Evolutionary conservation across 2,888 invertebrate genomes (phyloP).

Genomic region (Trichopoda pennipes): DNA sequence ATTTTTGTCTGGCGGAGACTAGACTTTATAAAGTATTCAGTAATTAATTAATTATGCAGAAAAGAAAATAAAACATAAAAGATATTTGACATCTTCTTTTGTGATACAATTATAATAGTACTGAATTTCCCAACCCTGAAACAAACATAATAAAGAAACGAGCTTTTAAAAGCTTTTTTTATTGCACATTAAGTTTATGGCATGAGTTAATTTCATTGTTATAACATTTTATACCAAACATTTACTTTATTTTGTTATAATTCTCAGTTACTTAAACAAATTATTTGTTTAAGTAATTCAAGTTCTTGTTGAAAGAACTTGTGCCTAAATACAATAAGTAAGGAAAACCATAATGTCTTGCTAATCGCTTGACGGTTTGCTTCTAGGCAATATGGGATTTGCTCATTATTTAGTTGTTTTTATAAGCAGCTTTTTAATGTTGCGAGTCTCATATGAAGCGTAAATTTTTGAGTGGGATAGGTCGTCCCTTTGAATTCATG

Average conservation of each 20-base stretch:
- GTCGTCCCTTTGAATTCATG: constrained; percentile 75
- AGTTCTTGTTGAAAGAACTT: constrained; percentile 35
- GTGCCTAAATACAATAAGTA: constrained; percentile 79
- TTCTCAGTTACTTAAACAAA: constrained; percentile 56
- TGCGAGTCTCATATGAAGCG: constrained; percentile 73
- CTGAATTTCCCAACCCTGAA: too few relatives aligned
- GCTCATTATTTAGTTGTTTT: neutral
- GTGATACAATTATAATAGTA: too few relatives aligned
- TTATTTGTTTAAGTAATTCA: constrained; percentile 17
- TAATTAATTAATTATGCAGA: too few relatives aligned
- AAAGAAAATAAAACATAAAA: too few relatives aligned
- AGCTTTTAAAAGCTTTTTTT: too few relatives aligned
- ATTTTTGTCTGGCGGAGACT: too few relatives aligned
- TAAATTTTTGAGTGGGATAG: constrained; percentile 79
- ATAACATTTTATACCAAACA: neutral
- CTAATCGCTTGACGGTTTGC: constrained; percentile 76
- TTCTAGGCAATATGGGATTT: constrained; percentile 74
- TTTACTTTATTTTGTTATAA: constrained; percentile 4
- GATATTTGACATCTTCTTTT: too few relatives aligned
- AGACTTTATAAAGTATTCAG: too few relatives aligned
- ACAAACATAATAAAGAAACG: too few relatives aligned
- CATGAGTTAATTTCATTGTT: too few relatives aligned
- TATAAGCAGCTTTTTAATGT: constrained; percentile 10
- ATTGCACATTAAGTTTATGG: too few relatives aligned
- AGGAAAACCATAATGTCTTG: constrained; percentile 79